Evolutionary conservation across 2,888 invertebrate species (phyloP).

Genomic region (Taphrorychus bicolor): DNA sequence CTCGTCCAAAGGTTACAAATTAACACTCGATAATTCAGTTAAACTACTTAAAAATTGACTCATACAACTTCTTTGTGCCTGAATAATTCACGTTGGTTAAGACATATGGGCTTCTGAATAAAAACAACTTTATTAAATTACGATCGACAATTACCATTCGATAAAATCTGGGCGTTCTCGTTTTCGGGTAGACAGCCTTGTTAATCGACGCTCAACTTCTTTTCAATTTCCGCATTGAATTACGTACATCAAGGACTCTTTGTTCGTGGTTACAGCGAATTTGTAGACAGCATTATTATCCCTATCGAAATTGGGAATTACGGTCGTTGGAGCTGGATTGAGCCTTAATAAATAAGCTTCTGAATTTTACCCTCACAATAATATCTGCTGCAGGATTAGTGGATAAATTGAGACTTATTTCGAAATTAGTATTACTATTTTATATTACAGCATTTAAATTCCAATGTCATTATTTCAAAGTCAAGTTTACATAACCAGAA

Average conservation of each 20-base stretch:
- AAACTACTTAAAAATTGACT: too few relatives aligned
- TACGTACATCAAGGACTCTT: conserved; percentile 30
- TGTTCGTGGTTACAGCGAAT: not conserved
- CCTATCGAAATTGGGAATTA: not conserved
- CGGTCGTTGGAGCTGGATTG: not conserved
- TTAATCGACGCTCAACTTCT: conserved; percentile 38
- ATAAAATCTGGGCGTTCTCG: conserved; percentile 23
- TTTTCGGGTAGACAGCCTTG: conserved; percentile 35
- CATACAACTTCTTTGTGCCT: too few relatives aligned
- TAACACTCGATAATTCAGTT: too few relatives aligned
- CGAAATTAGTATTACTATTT: too few relatives aligned
- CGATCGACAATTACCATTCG: not conserved
- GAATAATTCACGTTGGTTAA: too few relatives aligned
- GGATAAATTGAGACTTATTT: too few relatives aligned
- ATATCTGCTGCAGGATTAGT: too few relatives aligned
- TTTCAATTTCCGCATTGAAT: conserved; percentile 34
- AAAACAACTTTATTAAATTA: conserved; percentile 3
- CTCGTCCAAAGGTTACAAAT: too few relatives aligned
- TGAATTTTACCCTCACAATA: too few relatives aligned
- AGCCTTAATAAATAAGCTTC: not conserved
- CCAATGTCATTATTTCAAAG: not conserved
- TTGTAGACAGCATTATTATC: not conserved
- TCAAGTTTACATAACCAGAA: not conserved
- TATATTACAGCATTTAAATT: not conserved
- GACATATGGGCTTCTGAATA: too few relatives aligned